Percentiles rank a stretch among this genome's conserved stretches.
phyloP scores from a whole-genome alignment of 2,888 invertebrate species.

The Drosophila neotestacea region DNA sequence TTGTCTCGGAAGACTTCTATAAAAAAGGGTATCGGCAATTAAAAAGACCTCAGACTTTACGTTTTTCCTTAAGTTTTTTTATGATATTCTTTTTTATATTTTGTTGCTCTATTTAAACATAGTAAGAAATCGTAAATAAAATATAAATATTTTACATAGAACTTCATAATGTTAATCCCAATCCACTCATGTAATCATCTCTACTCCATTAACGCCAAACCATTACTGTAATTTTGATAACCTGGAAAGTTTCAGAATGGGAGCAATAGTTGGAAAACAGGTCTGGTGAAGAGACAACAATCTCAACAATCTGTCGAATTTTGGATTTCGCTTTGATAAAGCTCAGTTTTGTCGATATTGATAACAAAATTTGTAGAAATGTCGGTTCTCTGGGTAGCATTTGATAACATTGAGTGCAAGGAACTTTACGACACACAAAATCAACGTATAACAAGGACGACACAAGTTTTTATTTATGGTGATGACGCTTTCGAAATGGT shows the following conservation, averaged over 20 bases:
- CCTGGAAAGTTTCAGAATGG: neutral
- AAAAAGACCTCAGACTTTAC: neutral
- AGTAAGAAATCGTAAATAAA: constrained; percentile 38
- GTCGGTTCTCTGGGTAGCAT: too few species aligned
- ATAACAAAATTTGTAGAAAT: too few species aligned
- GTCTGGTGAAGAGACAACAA: too few species aligned
- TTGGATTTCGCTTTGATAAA: neutral
- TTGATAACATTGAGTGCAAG: too few species aligned
- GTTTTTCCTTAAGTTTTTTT: neutral
- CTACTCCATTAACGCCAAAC: constrained; percentile 24
- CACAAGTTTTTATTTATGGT: too few species aligned
- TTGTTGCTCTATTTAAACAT: neutral
- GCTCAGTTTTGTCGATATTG: too few species aligned
- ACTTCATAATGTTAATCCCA: constrained; percentile 33
- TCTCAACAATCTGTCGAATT: neutral
- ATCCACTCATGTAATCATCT: constrained; percentile 31
- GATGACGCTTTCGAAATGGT: too few species aligned
- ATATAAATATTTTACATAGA: constrained; percentile 22
- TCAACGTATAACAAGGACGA: too few species aligned
- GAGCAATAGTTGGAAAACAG: neutral
- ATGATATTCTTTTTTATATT: neutral
- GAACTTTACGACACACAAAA: neutral
- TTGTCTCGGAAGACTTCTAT: too few species aligned
- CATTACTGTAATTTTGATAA: constrained; percentile 35
- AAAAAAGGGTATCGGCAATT: too few species aligned